These are phyloP conservation scores for Knipowitschia caucasica DNA, from an alignment of 2,797 vertebrate species.

Conservation along the genomic window DNA sequence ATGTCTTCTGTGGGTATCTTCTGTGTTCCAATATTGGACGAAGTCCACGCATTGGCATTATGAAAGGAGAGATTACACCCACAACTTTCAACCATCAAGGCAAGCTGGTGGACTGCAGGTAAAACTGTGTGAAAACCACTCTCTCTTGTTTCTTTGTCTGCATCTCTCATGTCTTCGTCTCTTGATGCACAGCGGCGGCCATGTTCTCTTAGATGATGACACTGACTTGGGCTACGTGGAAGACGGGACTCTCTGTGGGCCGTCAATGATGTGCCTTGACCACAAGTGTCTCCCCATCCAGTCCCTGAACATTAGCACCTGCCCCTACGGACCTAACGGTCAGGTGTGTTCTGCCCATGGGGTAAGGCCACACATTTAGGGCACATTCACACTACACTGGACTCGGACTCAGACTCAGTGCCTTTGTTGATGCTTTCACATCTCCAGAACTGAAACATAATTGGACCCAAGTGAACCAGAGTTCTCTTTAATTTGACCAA, in stretches of 20 bases:
- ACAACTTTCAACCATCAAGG: slow-evolving; percentile 95
- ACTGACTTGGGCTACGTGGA: slow-evolving; percentile 97
- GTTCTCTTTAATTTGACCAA: too few species aligned
- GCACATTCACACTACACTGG: too few species aligned
- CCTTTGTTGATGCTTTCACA: too few species aligned
- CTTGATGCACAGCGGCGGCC: slow-evolving; percentile 83
- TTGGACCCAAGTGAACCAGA: too few species aligned
- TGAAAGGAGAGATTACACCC: slow-evolving; percentile 92
- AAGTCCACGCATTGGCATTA: slow-evolving; percentile 86
- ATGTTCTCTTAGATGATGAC: slow-evolving; percentile 93
- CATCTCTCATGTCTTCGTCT: not conserved
- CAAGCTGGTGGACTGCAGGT: slow-evolving; percentile 95
- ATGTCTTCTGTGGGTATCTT: slow-evolving; percentile 97
- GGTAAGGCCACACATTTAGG: slow-evolving; percentile 85
- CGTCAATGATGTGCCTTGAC: slow-evolving; percentile 99
- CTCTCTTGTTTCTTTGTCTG: not conserved
- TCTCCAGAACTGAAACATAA: too few species aligned
- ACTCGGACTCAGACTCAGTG: too few species aligned
- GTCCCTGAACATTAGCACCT: slow-evolving; percentile 94
- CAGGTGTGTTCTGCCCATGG: slow-evolving; percentile 95
- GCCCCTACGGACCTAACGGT: slow-evolving; percentile 86
- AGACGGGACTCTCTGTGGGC: slow-evolving; percentile 96
- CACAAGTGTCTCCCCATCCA: slow-evolving; percentile 96
- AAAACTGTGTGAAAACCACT: slow-evolving; percentile 29
- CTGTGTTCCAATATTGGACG: slow-evolving; percentile 90